phyloP scores from a whole-genome alignment of 37 sponge, comb jelly and placozoan genomes.

The Corticium candelabrum region DNA sequence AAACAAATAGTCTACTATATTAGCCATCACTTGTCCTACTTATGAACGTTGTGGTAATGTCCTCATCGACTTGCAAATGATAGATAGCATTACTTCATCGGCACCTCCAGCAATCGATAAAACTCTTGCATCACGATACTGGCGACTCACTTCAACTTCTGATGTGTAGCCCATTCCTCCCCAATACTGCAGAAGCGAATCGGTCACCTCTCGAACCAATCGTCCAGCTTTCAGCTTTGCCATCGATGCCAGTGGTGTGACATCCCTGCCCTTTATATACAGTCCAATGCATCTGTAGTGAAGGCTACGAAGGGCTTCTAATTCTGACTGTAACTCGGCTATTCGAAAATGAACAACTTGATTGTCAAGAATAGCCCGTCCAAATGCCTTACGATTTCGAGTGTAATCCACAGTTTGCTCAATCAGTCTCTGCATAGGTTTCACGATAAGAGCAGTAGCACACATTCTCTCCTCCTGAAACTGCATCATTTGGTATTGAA shows the following conservation, averaged over 20 bases:
- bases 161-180: constrained; percentile 97
- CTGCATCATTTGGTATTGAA: constrained; percentile 88
- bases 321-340: constrained; percentile 85
- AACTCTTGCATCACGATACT: constrained; percentile 59
- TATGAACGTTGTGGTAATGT: too few relatives aligned
- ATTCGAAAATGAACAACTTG: constrained; percentile 83
- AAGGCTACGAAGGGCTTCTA: constrained; percentile 68
- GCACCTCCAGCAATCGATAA: constrained; percentile 91
- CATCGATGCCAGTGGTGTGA: constrained; percentile 89
- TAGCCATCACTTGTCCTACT: too few relatives aligned
- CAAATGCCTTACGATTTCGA: constrained; percentile 81
- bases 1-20: too few relatives aligned
- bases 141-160: constrained; percentile 65
- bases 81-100: constrained; percentile 89
- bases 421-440: constrained; percentile 55
- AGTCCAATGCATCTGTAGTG: constrained; percentile 52
- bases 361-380: constrained; percentile 67
- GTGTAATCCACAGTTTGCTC: constrained; percentile 65
- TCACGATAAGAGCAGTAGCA: constrained; percentile 28
- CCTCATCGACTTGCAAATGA: constrained; percentile 75
- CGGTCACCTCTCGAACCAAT: constrained; percentile 57
- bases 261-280: constrained; percentile 45
- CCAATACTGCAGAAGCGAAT: constrained; percentile 89
- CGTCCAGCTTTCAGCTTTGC: constrained; percentile 86
- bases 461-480: constrained; percentile 92